Percentiles rank a stretch among this genome's conserved stretches.
phyloP scores from a whole-genome alignment of 2,113 vertebrate genomes.

The Edolisoma coerulescens region DNA sequence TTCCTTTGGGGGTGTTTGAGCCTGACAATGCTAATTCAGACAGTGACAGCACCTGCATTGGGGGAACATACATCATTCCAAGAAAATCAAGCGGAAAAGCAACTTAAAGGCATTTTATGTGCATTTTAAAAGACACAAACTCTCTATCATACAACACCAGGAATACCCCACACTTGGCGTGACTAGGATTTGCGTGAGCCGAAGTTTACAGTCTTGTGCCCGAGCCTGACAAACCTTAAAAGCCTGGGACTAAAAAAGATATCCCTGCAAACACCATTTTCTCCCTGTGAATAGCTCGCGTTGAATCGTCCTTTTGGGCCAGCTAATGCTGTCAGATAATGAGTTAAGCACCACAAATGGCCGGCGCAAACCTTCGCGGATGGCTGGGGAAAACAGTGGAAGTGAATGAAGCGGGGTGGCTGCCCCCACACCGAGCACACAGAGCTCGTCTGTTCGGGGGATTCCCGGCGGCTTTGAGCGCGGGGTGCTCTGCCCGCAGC shows the following conservation, averaged over 20 bases:
- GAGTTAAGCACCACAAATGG: not conserved
- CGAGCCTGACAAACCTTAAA: not conserved
- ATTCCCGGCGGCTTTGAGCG: not conserved
- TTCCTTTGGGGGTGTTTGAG: not conserved
- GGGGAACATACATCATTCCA: not conserved
- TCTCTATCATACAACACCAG: not conserved
- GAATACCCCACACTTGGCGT: not conserved
- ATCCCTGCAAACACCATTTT: conserved; percentile 8
- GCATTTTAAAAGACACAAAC: not conserved
- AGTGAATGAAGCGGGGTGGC: not conserved
- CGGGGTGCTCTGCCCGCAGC: conserved; percentile 13
- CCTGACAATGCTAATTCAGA: not conserved
- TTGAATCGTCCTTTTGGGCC: not conserved
- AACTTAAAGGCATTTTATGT: not conserved
- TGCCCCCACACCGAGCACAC: not conserved
- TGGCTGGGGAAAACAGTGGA: not conserved
- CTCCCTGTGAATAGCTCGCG: not conserved
- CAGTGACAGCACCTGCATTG: not conserved
- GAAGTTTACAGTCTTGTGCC: not conserved
- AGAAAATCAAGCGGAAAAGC: not conserved
- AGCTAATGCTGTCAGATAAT: not conserved
- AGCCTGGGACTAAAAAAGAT: not conserved
- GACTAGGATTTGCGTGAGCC: not conserved
- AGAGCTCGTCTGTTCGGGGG: not conserved
- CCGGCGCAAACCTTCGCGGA: not conserved